phyloP scores from a whole-genome alignment of 2,888 invertebrate species.

The Lamproptera curius region DNA sequence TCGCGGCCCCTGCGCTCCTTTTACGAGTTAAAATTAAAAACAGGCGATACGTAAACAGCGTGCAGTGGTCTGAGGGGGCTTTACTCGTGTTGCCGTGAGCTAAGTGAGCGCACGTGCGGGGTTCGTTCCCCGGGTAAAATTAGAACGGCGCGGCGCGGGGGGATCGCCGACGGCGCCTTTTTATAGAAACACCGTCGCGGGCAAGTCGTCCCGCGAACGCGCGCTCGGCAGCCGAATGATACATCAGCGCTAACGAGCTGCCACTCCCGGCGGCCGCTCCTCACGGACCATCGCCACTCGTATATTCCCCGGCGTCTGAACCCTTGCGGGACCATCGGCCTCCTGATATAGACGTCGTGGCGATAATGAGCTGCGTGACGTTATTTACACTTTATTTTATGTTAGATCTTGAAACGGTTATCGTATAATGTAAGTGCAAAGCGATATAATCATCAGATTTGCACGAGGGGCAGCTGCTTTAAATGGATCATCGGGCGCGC shows the following conservation, averaged over 20 bases:
- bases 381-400: too few relatives aligned
- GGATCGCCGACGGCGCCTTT: slow-evolving; percentile 67
- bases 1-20: slow-evolving; percentile 26
- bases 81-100: slow-evolving; percentile 60
- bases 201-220: slow-evolving; percentile 18
- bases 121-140: slow-evolving; percentile 69
- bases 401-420: too few relatives aligned
- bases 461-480: too few relatives aligned
- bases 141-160: slow-evolving; percentile 50
- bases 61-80: slow-evolving; percentile 37
- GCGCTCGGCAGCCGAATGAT: slow-evolving; percentile 37
- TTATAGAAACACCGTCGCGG: slow-evolving; percentile 56
- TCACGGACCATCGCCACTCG: neutral
- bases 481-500: neutral
- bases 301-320: neutral
- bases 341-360: neutral
- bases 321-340: neutral
- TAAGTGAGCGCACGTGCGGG: slow-evolving; percentile 72
- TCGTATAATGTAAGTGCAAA: too few relatives aligned
- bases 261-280: neutral
- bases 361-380: too few relatives aligned
- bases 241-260: slow-evolving; percentile 49
- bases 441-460: too few relatives aligned
- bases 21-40: slow-evolving; percentile 26
- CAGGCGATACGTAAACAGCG: slow-evolving; percentile 31